Conservation (phyloP, 2,797 vertebrate species). For the Babyrousa celebensis region DNA sequence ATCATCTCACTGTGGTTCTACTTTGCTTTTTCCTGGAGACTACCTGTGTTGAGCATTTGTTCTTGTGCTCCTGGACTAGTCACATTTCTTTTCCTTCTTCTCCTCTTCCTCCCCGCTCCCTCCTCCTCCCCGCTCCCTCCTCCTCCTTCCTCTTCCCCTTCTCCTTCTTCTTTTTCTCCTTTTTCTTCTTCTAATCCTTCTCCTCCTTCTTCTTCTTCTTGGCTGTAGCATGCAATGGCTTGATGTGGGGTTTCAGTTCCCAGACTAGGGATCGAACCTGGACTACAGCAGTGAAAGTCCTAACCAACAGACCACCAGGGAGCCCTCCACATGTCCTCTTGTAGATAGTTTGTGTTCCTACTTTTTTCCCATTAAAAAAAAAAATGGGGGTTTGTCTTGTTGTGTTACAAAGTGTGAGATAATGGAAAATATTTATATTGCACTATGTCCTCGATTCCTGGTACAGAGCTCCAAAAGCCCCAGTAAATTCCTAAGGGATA, state of each 20-base stretch:
- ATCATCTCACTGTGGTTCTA: neutral
- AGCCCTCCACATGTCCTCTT: neutral
- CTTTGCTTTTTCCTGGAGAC: neutral
- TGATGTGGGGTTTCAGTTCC: no score
- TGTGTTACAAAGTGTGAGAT: neutral
- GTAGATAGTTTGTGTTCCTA: neutral
- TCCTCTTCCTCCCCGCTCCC: no score
- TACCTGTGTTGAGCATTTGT: neutral
- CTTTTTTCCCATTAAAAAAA: constrained; percentile 36
- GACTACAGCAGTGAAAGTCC: no score
- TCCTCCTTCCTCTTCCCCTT: no score
- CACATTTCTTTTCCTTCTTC: no score
- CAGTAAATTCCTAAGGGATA: neutral
- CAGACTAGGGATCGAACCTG: no score
- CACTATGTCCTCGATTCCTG: neutral
- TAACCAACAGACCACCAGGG: no score
- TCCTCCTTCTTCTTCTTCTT: no score
- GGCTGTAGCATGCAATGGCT: no score
- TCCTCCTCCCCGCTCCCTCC: no score
- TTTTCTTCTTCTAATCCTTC: no score
- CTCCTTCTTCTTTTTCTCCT: no score
- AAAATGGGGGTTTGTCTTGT: neutral
- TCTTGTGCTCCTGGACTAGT: neutral
- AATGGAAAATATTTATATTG: neutral
- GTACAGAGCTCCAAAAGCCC: neutral